phyloP scores from a whole-genome alignment of 2,113 vertebrate species.

The Podarcis raffonei region DNA sequence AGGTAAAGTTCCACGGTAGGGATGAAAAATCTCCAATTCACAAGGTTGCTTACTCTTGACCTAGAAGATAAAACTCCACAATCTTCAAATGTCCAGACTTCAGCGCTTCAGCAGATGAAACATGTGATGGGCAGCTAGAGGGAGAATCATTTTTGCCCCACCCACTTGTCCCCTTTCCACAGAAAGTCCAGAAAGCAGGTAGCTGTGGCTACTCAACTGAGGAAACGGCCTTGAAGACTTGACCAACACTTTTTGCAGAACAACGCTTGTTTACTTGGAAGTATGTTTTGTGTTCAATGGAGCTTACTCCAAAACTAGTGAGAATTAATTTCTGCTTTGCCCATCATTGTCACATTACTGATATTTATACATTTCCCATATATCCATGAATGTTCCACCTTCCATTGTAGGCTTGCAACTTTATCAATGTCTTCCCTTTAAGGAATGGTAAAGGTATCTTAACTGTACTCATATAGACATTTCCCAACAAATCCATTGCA shows the following conservation, averaged over 20 bases:
- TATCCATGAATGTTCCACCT: background rate
- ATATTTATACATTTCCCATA: background rate
- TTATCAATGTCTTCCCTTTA: background rate
- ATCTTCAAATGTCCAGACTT: background rate
- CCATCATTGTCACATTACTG: background rate
- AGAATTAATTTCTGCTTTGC: background rate
- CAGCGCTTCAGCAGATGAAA: background rate
- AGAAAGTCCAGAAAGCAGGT: background rate
- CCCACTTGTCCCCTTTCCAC: background rate
- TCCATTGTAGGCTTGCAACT: background rate
- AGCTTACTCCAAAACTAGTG: background rate
- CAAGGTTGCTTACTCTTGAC: background rate
- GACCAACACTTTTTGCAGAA: background rate
- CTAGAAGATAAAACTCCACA: background rate
- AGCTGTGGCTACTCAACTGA: background rate
- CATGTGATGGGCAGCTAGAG: background rate
- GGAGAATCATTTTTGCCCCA: background rate
- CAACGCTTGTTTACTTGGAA: background rate
- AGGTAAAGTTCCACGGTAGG: background rate
- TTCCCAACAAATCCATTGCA: background rate
- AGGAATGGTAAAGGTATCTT: background rate
- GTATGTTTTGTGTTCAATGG: background rate
- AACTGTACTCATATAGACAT: background rate
- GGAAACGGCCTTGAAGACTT: background rate
- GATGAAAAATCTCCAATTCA: background rate